Percentiles rank a stretch among this genome's conserved stretches.
These are phyloP conservation scores for Triplophysa tibetana DNA, from an alignment of 2,113 vertebrate genomes.

Conservation along the genomic window DNA sequence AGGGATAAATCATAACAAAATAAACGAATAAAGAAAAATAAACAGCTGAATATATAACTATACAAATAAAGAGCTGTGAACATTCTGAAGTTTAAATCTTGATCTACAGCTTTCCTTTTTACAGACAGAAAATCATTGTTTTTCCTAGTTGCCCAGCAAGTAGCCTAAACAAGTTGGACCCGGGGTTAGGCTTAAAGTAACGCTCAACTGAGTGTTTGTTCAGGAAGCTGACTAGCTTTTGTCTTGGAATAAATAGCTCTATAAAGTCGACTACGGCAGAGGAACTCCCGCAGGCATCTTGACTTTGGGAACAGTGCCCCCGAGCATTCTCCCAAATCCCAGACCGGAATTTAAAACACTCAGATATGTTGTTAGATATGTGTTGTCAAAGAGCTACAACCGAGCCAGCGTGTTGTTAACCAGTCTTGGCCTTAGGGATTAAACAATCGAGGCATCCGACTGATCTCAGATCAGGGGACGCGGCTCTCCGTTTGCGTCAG, in stretches of 20 bases:
- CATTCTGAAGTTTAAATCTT: no score
- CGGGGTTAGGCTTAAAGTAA: not conserved
- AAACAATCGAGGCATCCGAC: slow-evolving; percentile 30
- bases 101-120: no score
- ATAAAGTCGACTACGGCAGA: slow-evolving; percentile 16
- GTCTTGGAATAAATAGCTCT: slow-evolving; percentile 16
- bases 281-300: slow-evolving; percentile 36
- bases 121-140: not conserved
- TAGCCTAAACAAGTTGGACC: not conserved
- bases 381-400: slow-evolving; percentile 31
- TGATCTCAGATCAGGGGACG: slow-evolving; percentile 25
- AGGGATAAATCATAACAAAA: no score
- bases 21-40: no score
- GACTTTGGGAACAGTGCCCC: slow-evolving; percentile 35
- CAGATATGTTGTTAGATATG: slow-evolving; percentile 34
- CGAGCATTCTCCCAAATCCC: slow-evolving; percentile 28
- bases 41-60: no score
- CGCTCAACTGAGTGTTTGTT: not conserved
- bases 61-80: no score
- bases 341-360: slow-evolving; percentile 26
- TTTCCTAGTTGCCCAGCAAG: not conserved
- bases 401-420: slow-evolving; percentile 15
- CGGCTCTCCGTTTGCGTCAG: slow-evolving; percentile 1
- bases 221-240: slow-evolving; percentile 12
- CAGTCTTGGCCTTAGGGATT: slow-evolving; percentile 30